Base-by-base conservation (phyloP, 2,113 vertebrate genomes). In the Myxocyprinus asiaticus region DNA sequence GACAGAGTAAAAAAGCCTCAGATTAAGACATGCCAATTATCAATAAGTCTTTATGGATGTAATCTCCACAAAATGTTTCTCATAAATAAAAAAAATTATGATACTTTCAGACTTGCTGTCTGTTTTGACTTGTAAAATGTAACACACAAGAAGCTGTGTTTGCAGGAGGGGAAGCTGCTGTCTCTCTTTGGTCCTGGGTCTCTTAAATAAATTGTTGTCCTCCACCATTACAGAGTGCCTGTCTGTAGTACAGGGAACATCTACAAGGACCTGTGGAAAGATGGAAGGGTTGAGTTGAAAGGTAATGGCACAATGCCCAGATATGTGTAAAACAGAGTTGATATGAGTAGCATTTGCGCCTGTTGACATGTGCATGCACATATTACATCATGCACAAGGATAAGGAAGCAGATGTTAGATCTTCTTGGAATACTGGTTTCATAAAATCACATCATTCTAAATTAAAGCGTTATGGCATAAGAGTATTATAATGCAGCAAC, bases 171-270 rank as follows among this genome's bases (percentile, higher is more conserved):
- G 97, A 83, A 99, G 86, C 85, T 73, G 90, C 82, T 94, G 94
- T 12, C 97, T 93, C 85, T 99, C 97, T 15, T 91, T 93, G 51
- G 87, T 93, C 81, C 97, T 90, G 0, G 17, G 90, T 68, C 59
- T 94, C 64, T 86, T 92, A 85, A 99, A 99, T 81, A 99, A 95
- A 86, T 96, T 99, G 90, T 99, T 98, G 1, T 97, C 95, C 0
- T 96, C 92, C 79, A 98, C 95, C 64, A 86, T 88, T 22, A 96
- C 87, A 0, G 97, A 96, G 78, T 97, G 97, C 75, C 97, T 93
- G 90, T 99, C 98, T 4, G 95, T 95, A 0, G 96, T 98, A 85
- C 97, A 99, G 42, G 97, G 97, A 42, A 95, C 97, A 17, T 99
- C 98, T 76, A 99, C 97, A 62, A 99, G 93, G 11, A 99, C 98